Percentiles rank a stretch among this genome's conserved stretches.
phyloP scores from a whole-genome alignment of 1,140 invertebrate genomes.

The Alviniconcha marisindica region DNA sequence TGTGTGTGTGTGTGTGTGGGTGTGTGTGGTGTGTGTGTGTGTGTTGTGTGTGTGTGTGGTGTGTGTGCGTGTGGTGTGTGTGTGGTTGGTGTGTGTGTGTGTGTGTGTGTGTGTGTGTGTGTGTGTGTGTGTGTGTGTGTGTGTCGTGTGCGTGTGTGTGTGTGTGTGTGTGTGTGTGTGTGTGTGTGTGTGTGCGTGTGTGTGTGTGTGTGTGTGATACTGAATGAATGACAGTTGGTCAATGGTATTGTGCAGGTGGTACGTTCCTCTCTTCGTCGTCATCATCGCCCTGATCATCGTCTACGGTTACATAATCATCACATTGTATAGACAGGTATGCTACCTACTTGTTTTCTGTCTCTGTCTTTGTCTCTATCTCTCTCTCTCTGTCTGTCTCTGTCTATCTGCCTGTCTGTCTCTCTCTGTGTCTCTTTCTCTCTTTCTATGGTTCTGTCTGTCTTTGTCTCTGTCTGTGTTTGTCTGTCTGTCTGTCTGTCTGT shows the following conservation, averaged over 20 bases:
- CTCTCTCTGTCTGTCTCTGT: too few species aligned
- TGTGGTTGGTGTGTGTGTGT: too few species aligned
- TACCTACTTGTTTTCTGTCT: slow-evolving; percentile 13
- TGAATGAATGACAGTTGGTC: neutral
- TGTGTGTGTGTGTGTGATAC: neutral
- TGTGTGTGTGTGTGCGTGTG: neutral
- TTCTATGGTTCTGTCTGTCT: too few species aligned
- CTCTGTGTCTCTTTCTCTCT: too few species aligned
- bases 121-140: too few species aligned
- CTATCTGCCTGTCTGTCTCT: too few species aligned
- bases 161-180: slow-evolving; percentile 19
- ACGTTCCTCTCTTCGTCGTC: slow-evolving; percentile 68
- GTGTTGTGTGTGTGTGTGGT: neutral
- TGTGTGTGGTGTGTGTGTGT: neutral
- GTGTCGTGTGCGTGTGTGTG: neutral
- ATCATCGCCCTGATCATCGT: slow-evolving; percentile 62
- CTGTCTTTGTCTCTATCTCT: too few species aligned
- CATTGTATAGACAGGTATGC: slow-evolving; percentile 65
- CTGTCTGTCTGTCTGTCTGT: too few species aligned
- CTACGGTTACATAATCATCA: slow-evolving; percentile 66
- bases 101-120: too few species aligned
- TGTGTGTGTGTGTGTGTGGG: neutral
- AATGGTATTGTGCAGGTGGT: slow-evolving; percentile 68
- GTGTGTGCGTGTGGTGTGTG: neutral
- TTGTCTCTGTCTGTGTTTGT: too few species aligned